These are phyloP conservation scores for Drosophila ficusphila DNA, from an alignment of 1,140 invertebrate species.

Conservation along the genomic window DNA sequence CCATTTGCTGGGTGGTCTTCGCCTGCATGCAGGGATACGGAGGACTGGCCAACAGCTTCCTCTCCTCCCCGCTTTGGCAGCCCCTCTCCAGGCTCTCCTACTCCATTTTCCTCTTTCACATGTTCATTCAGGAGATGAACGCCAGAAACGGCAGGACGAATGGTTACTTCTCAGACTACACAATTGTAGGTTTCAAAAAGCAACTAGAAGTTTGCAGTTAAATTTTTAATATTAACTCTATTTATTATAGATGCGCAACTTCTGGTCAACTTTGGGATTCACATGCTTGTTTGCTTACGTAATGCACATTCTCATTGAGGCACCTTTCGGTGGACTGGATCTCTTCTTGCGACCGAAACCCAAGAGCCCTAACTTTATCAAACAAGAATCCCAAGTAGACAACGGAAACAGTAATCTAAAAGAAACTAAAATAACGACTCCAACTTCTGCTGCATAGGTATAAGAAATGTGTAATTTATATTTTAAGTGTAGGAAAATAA, in stretches of 20 bases:
- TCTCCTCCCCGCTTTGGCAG: slow-evolving; percentile 84
- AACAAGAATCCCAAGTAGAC: too few relatives aligned
- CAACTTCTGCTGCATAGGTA: too few relatives aligned
- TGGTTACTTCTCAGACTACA: slow-evolving; percentile 50
- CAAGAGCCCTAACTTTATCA: too few relatives aligned
- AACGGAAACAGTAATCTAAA: too few relatives aligned
- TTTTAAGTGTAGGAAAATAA: too few relatives aligned
- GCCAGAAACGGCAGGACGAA: slow-evolving; percentile 19
- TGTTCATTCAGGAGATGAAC: slow-evolving; percentile 54
- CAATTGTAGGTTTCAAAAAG: slow-evolving; percentile 19
- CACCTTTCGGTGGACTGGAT: slow-evolving; percentile 33
- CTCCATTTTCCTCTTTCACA: slow-evolving; percentile 85
- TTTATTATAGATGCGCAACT: slow-evolving; percentile 20
- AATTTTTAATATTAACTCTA: not conserved
- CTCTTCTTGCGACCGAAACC: not conserved
- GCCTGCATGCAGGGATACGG: slow-evolving; percentile 88
- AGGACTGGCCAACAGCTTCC: slow-evolving; percentile 85
- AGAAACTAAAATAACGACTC: too few relatives aligned
- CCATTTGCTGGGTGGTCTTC: slow-evolving; percentile 88
- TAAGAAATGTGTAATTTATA: too few relatives aligned
- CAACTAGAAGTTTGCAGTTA: not conserved
- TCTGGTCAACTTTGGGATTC: slow-evolving; percentile 43
- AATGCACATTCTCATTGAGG: slow-evolving; percentile 38
- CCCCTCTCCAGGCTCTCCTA: slow-evolving; percentile 84
- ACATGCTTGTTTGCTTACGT: slow-evolving; percentile 17